Percentiles rank a stretch among this genome's conserved stretches.
Conservation (phyloP, 1,140 invertebrate species). For the Ylistrum balloti region DNA sequence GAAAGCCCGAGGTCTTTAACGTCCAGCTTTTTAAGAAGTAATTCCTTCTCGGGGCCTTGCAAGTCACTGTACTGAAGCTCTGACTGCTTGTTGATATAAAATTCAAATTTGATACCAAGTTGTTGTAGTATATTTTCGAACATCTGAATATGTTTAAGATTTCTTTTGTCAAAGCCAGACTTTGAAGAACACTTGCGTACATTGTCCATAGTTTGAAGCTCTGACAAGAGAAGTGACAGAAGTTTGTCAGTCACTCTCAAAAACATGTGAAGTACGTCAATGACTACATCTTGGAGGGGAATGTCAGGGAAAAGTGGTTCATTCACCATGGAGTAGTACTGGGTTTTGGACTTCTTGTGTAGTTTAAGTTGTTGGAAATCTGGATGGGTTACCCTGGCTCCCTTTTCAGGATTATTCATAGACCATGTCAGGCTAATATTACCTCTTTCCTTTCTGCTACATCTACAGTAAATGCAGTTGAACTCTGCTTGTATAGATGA, state of each 20-base stretch:
- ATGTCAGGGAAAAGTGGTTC: not conserved
- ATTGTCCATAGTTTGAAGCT: not conserved
- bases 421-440: not conserved
- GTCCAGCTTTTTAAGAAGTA: not conserved
- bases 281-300: not conserved
- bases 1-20: not conserved
- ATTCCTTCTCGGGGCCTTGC: not conserved
- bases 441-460: not conserved
- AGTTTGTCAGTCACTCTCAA: not conserved
- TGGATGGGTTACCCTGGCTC: not conserved
- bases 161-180: not conserved
- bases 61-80: not conserved
- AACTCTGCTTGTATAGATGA: not conserved
- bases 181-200: not conserved
- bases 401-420: not conserved
- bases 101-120: not conserved
- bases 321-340: not conserved
- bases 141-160: not conserved
- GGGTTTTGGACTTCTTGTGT: not conserved
- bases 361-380: not conserved
- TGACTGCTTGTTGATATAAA: not conserved
- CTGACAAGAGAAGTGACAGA: not conserved
- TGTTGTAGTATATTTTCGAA: not conserved
- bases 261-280: conserved; percentile 1
- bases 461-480: conserved; percentile 10